Percentiles rank a stretch among this genome's conserved stretches.
Evolutionary conservation across 2,797 vertebrate species (phyloP).

Genomic region (Dendrocincla tyrannina): DNA sequence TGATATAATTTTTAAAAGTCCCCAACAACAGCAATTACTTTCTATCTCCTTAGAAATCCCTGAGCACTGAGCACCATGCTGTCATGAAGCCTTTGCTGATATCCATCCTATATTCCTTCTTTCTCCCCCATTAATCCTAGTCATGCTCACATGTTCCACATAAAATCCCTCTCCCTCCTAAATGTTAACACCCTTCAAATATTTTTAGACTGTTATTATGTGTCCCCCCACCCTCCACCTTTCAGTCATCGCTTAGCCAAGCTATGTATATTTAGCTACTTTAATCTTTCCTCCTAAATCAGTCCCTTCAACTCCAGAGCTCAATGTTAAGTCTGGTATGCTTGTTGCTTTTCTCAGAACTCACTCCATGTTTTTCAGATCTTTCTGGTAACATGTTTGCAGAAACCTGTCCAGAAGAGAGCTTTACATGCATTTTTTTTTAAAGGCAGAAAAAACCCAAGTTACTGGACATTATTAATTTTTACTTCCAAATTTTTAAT

Average conservation of each 20-base stretch:
- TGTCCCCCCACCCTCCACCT: slow-evolving; percentile 47
- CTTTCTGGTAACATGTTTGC: background rate
- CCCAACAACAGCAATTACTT: background rate
- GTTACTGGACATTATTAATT: background rate
- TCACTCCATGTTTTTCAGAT: slow-evolving; percentile 7
- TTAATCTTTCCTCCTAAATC: slow-evolving; percentile 66
- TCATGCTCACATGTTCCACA: slow-evolving; percentile 64
- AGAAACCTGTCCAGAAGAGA: background rate
- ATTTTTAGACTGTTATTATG: slow-evolving; percentile 70
- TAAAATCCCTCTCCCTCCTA: slow-evolving; percentile 62
- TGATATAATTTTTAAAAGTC: background rate
- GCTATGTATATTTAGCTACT: slow-evolving; percentile 58
- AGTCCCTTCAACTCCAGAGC: slow-evolving; percentile 29
- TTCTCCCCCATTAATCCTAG: slow-evolving; percentile 41
- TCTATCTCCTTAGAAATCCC: background rate
- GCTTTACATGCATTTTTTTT: background rate
- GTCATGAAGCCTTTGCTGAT: background rate
- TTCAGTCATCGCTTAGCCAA: slow-evolving; percentile 66
- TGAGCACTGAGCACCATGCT: background rate
- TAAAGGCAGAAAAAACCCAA: background rate
- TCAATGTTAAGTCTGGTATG: slow-evolving; percentile 20
- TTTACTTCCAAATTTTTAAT: background rate
- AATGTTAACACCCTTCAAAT: slow-evolving; percentile 71
- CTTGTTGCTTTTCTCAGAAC: slow-evolving; percentile 33
- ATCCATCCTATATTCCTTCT: slow-evolving; percentile 22